Conservation (phyloP, 1,140 invertebrate genomes). For the Drosophila tristis region DNA sequence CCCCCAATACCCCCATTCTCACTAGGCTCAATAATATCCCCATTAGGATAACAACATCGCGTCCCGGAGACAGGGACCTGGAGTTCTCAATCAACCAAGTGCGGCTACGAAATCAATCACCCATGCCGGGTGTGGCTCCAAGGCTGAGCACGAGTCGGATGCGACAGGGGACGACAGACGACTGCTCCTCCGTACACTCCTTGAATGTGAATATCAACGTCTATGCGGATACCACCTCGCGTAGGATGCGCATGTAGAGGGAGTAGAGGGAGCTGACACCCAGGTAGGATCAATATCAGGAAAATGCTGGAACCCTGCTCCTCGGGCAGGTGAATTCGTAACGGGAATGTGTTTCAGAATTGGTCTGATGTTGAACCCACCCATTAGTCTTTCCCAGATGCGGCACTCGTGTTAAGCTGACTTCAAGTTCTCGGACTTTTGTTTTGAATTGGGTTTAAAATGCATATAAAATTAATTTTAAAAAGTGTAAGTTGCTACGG, state of each 20-base stretch:
- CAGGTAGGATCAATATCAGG: slow-evolving; percentile 8
- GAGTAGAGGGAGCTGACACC: neutral
- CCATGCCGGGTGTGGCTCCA: neutral
- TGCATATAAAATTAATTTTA: too few species aligned
- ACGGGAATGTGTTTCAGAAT: too few species aligned
- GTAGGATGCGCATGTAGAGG: slow-evolving; percentile 40
- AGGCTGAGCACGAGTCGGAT: neutral
- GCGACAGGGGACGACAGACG: neutral
- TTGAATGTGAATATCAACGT: slow-evolving; percentile 71
- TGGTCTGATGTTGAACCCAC: too few species aligned
- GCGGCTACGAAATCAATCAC: slow-evolving; percentile 22
- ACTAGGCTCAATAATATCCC: slow-evolving; percentile 63
- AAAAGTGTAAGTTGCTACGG: too few species aligned
- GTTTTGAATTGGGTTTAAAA: too few species aligned
- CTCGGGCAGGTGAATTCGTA: too few species aligned
- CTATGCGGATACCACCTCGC: slow-evolving; percentile 53
- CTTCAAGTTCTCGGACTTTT: too few species aligned
- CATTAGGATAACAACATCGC: slow-evolving; percentile 64
- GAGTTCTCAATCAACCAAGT: slow-evolving; percentile 44
- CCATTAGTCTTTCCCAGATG: too few species aligned
- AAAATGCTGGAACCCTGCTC: slow-evolving; percentile 9
- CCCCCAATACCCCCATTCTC: slow-evolving; percentile 34
- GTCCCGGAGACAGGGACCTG: slow-evolving; percentile 30
- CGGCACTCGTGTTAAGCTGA: too few species aligned
- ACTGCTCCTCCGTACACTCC: neutral